phyloP scores from a whole-genome alignment of 2,888 invertebrate genomes.

The Acanthosepion pharaonis region DNA sequence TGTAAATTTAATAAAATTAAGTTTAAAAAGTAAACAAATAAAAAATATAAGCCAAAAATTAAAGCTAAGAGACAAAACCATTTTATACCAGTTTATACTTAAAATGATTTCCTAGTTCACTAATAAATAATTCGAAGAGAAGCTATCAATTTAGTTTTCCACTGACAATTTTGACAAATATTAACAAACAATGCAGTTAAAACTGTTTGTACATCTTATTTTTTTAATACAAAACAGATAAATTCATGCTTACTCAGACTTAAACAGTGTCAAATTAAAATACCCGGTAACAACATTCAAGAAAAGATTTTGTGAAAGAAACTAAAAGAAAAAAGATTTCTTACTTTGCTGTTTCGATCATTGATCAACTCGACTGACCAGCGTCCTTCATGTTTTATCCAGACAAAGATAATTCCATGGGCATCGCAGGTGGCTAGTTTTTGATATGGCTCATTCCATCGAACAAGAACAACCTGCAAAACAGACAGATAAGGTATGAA shows the following conservation, averaged over 20 bases:
- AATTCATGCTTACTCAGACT: too few relatives aligned
- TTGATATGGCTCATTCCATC: conserved; percentile 99
- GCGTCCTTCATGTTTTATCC: conserved; percentile 97
- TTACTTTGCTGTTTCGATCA: conserved; percentile 90
- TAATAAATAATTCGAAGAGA: too few relatives aligned
- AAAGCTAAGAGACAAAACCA: too few relatives aligned
- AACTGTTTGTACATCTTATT: too few relatives aligned
- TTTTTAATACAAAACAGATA: too few relatives aligned
- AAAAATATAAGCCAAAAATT: too few relatives aligned
- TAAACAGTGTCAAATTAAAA: background rate
- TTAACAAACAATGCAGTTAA: background rate
- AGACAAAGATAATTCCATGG: conserved; percentile 97
- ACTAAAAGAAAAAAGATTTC: conserved; percentile 39
- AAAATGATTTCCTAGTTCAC: background rate
- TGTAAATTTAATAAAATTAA: too few relatives aligned
- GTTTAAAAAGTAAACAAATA: too few relatives aligned
- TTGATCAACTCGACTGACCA: conserved; percentile 99
- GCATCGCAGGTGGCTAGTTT: conserved; percentile 98
- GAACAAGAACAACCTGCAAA: conserved; percentile 80
- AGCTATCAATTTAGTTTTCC: background rate
- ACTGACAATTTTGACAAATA: background rate
- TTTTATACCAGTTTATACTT: too few relatives aligned
- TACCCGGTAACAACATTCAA: background rate
- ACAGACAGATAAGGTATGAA: background rate
- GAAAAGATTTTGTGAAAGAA: background rate